phyloP scores from a whole-genome alignment of 2,888 invertebrate species.

The Caenorhabditis plicata region DNA sequence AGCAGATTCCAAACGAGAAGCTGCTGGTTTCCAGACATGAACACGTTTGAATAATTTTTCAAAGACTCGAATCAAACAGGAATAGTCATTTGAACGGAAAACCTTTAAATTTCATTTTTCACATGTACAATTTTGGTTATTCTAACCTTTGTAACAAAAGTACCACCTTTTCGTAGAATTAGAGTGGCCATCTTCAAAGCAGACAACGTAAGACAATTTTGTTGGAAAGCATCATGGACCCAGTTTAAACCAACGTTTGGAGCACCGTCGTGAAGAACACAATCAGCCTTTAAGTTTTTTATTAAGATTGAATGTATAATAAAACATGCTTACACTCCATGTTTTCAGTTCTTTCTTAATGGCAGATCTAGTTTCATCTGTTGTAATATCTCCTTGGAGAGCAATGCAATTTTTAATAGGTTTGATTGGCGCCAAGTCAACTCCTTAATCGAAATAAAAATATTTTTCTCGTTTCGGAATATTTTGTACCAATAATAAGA shows the following conservation, averaged over 20 bases:
- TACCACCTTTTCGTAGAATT: slow-evolving; percentile 85
- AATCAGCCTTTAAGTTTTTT: slow-evolving; percentile 88
- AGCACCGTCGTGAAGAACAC: slow-evolving; percentile 94
- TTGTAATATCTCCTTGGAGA: slow-evolving; percentile 91
- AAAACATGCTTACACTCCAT: slow-evolving; percentile 47
- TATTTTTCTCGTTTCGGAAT: not conserved
- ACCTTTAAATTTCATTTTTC: slow-evolving; percentile 15
- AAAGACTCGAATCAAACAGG: slow-evolving; percentile 88
- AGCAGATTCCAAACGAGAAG: slow-evolving; percentile 95
- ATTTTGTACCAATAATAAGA: slow-evolving; percentile 70
- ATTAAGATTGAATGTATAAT: not conserved
- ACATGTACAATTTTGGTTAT: not conserved
- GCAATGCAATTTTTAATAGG: slow-evolving; percentile 86
- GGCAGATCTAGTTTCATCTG: slow-evolving; percentile 73
- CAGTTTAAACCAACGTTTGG: slow-evolving; percentile 93
- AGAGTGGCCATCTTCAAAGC: slow-evolving; percentile 88
- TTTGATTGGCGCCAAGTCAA: slow-evolving; percentile 92
- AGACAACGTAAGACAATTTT: slow-evolving; percentile 75
- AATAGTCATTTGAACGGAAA: slow-evolving; percentile 93
- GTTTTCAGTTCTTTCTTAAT: slow-evolving; percentile 59
- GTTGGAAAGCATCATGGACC: slow-evolving; percentile 94
- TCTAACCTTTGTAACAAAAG: slow-evolving; percentile 91
- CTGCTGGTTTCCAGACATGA: slow-evolving; percentile 96
- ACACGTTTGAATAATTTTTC: slow-evolving; percentile 93
- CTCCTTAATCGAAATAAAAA: slow-evolving; percentile 69